Evolutionary conservation across 2,888 invertebrate genomes (phyloP), one percentile per base, ranked within the genome.

Genomic region (Sicus ferrugineus): DNA sequence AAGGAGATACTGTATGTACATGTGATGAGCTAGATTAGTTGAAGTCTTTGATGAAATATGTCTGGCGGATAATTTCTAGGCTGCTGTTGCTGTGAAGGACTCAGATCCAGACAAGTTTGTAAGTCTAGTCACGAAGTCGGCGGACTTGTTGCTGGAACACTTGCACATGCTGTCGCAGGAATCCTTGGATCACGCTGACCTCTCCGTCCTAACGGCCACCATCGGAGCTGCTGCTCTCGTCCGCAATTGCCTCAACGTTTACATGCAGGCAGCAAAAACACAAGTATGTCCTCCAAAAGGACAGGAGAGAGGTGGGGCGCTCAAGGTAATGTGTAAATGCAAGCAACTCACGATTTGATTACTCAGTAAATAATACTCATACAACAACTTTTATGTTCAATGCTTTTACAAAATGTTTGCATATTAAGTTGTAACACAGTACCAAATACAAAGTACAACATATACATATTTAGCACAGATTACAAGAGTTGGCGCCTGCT

Each of bases 111-210:
- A 90, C 67, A 93, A 92, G 83, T 93, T 93, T 84, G 90, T 92
- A 14, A 87, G 88, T 58, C 83, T 92, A 48, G 86, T 89, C 0
- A 90, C 91, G 23, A 93, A 92, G 78, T 92, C 93, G 0, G 89
- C 91, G 16, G 91, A 91, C 76, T 89, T 91, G 73, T 83, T 94
- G 14, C 56, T 85, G 89, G 93, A 93, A 78, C 94, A 94, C 80
- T 87, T 94, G 0, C 93, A 94, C 81, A 87, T 90, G 46, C 80
- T 94, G 9, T 93, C 92, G 0, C 94, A 94, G 85, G 94, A 94
- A 82, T 93, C 94, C 0, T 82, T 94, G 19, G 94, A 94, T 85
- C 94, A 94, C 79, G 94, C 94, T 0, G 94, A 94, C 82, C 85
- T 94, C 19, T 90, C 93, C 0, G 93, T 93, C 16, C 81, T 94